A percentile compares a stretch with the other conserved stretches of the same genome.
These are phyloP conservation scores for Nomia melanderi DNA, from an alignment of 1,140 invertebrate genomes.

Conservation along the genomic window DNA sequence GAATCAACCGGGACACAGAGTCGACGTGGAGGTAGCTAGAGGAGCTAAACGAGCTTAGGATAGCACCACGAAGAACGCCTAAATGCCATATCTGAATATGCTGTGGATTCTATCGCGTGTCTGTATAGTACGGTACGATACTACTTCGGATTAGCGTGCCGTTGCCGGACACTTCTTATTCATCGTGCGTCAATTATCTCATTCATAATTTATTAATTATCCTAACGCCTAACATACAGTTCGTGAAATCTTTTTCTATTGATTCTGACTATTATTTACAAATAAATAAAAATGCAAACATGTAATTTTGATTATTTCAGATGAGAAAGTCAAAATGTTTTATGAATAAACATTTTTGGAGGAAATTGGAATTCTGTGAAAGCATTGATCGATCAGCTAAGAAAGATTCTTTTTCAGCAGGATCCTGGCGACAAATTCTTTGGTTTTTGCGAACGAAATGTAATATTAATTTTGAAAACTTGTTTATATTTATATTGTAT, in stretches of 20 bases:
- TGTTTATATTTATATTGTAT: background rate
- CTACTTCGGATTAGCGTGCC: background rate
- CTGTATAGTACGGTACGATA: background rate
- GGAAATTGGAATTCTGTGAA: background rate
- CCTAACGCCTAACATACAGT: background rate
- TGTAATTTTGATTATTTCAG: too few relatives aligned
- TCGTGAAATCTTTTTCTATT: background rate
- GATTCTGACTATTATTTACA: too few relatives aligned
- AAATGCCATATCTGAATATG: conserved; percentile 70
- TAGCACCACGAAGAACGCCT: conserved; percentile 68
- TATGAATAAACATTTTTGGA: background rate
- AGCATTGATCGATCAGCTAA: too few relatives aligned
- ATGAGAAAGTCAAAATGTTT: too few relatives aligned
- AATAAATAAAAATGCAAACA: too few relatives aligned
- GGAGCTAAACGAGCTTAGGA: conserved; percentile 79
- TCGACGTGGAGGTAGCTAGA: conserved; percentile 69
- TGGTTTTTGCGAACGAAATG: too few relatives aligned
- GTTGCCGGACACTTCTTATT: background rate
- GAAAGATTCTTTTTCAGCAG: too few relatives aligned
- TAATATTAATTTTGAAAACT: too few relatives aligned
- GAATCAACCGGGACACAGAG: conserved; percentile 73
- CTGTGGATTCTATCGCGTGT: conserved; percentile 18
- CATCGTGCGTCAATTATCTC: background rate
- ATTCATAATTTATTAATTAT: conserved; percentile 6
- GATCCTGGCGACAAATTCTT: too few relatives aligned